A percentile compares a stretch with the other conserved stretches of the same genome.
These are phyloP conservation scores for Nasonia vitripennis DNA, from an alignment of 1,140 invertebrate species.

Conservation along the genomic window DNA sequence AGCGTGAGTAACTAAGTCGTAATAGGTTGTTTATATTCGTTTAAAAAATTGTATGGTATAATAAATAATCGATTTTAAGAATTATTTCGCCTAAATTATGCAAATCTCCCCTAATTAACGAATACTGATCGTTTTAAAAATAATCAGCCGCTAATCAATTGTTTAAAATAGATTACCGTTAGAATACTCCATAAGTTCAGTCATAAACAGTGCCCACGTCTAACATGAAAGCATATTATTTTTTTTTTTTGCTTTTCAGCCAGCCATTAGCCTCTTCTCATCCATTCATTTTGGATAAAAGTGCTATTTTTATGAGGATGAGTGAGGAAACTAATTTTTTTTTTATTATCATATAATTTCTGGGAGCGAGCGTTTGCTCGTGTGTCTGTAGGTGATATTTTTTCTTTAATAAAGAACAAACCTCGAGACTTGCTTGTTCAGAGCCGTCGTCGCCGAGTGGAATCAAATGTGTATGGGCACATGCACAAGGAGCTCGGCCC, in stretches of 20 bases:
- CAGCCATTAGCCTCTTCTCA: not conserved
- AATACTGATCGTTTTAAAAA: slow-evolving; percentile 41
- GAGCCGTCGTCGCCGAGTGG: slow-evolving; percentile 27
- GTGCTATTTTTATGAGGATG: not conserved
- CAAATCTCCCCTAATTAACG: not conserved
- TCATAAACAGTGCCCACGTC: slow-evolving; percentile 36
- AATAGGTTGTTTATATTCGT: not conserved
- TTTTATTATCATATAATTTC: not conserved
- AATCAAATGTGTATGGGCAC: slow-evolving; percentile 88
- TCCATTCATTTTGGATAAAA: slow-evolving; percentile 12
- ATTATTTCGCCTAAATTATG: slow-evolving; percentile 15
- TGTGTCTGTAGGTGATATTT: not conserved
- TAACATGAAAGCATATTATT: slow-evolving; percentile 14
- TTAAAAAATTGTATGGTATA: slow-evolving; percentile 26
- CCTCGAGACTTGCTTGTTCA: slow-evolving; percentile 53
- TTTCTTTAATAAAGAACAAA: slow-evolving; percentile 60
- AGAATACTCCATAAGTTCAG: slow-evolving; percentile 26
- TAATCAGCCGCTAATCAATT: slow-evolving; percentile 3
- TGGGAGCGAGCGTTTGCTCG: not conserved
- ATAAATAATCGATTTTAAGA: slow-evolving; percentile 42
- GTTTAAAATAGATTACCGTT: slow-evolving; percentile 35
- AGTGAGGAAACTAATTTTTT: not conserved
- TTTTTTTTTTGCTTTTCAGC: not conserved
- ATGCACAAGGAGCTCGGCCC: slow-evolving; percentile 83
- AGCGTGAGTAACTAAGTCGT: not conserved